A percentile compares a stretch with the other conserved stretches of the same genome.
phyloP scores from a whole-genome alignment of 2,113 vertebrate genomes.

The Oreamnos americanus region DNA sequence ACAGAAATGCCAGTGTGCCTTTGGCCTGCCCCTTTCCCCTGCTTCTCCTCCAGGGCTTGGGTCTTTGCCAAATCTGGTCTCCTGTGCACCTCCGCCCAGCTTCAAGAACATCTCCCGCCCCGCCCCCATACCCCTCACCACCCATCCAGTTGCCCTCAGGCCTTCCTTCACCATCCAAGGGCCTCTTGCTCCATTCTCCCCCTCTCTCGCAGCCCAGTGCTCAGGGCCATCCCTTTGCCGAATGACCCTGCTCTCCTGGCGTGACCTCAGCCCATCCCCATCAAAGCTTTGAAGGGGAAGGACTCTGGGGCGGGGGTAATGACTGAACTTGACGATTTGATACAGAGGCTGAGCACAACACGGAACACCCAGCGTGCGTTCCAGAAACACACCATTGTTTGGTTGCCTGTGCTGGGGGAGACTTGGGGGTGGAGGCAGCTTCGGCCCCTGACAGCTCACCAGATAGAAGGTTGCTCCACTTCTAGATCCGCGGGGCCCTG shows the following conservation, averaged over 20 bases:
- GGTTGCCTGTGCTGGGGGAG: neutral
- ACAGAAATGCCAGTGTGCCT: neutral
- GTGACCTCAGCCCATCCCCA: neutral
- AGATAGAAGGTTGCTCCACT: neutral
- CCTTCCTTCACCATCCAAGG: neutral
- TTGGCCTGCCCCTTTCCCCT: neutral
- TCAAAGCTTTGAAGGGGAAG: constrained; percentile 44
- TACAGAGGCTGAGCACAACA: neutral
- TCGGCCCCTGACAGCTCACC: constrained; percentile 28
- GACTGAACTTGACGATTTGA: neutral
- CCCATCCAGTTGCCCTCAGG: neutral
- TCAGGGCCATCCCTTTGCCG: neutral
- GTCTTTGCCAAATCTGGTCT: neutral
- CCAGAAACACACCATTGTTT: constrained; percentile 42
- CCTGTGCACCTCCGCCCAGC: neutral
- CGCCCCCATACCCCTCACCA: neutral
- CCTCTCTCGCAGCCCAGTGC: neutral
- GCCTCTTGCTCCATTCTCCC: neutral
- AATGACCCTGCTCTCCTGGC: neutral
- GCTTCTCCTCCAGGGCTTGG: constrained; percentile 9
- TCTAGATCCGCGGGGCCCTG: neutral
- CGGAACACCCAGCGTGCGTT: neutral
- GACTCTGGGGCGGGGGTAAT: neutral
- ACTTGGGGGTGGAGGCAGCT: neutral
- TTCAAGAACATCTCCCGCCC: constrained; percentile 17